phyloP scores from a whole-genome alignment of 2,888 invertebrate genomes.

The Ptychoptera albimana region DNA sequence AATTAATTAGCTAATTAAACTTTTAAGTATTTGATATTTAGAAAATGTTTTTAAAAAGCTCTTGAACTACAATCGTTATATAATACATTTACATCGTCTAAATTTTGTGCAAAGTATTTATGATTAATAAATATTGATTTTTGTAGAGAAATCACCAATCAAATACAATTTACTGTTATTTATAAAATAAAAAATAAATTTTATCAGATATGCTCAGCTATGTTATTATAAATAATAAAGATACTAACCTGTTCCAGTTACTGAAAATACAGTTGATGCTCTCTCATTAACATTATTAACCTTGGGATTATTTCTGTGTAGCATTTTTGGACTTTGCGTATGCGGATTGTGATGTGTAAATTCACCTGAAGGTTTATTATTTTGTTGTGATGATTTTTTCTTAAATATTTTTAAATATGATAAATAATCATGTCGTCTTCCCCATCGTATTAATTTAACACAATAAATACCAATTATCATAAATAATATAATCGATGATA shows the following conservation, averaged over 20 bases:
- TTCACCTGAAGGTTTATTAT: neutral
- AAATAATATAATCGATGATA: conserved; percentile 18
- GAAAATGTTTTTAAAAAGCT: too few species aligned
- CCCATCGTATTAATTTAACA: conserved; percentile 18
- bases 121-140: too few species aligned
- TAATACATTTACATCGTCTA: too few species aligned
- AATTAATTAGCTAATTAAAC: too few species aligned
- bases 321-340: conserved; percentile 30
- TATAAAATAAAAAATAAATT: neutral
- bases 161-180: too few species aligned
- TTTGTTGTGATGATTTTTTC: conserved; percentile 1
- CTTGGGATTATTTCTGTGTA: conserved; percentile 8
- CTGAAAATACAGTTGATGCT: conserved; percentile 2
- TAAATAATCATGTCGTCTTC: conserved; percentile 9
- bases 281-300: neutral
- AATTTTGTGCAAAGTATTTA: too few species aligned
- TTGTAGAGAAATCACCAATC: too few species aligned
- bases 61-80: too few species aligned
- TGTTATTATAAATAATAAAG: too few species aligned
- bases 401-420: conserved; percentile 1
- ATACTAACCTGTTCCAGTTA: neutral
- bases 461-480: conserved; percentile 18
- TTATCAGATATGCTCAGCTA: neutral
- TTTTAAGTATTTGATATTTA: too few species aligned
- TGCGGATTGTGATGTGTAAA: conserved; percentile 32